Conservation (phyloP, 2,797 vertebrate species). For the Anisognathus igniventris region DNA sequence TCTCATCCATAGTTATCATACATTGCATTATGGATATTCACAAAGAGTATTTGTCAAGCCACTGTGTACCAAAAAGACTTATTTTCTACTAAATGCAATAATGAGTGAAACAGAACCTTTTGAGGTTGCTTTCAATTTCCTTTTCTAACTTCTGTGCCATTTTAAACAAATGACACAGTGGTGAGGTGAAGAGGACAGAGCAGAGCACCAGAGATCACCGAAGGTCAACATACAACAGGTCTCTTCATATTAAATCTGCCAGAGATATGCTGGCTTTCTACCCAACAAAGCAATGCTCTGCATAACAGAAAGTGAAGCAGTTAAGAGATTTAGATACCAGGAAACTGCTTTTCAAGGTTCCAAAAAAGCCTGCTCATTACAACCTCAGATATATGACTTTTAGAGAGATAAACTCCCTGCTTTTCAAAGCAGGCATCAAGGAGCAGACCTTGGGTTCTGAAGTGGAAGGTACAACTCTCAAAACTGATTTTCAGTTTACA, state of each 20-base stretch:
- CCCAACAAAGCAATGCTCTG: background rate
- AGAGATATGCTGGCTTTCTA: background rate
- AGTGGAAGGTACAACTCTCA: background rate
- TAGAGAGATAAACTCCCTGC: background rate
- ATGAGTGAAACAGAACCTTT: background rate
- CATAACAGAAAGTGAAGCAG: background rate
- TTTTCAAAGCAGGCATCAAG: constrained; percentile 48
- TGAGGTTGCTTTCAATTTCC: constrained; percentile 28
- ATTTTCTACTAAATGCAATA: constrained; percentile 16
- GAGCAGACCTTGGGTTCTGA: background rate
- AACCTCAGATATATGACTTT: constrained; percentile 1
- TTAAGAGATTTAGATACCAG: background rate
- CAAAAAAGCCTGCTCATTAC: constrained; percentile 22
- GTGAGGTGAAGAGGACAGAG: constrained; percentile 24
- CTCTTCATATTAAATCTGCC: background rate
- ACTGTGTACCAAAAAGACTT: background rate
- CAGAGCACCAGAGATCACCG: constrained; percentile 4
- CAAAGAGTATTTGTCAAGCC: constrained; percentile 31
- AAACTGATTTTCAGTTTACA: constrained; percentile 26
- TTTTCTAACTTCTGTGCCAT: constrained; percentile 9
- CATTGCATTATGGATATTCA: background rate
- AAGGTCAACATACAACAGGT: constrained; percentile 30
- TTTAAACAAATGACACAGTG: constrained; percentile 11
- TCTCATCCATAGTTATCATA: constrained; percentile 10
- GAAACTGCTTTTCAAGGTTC: constrained; percentile 13